A percentile compares a stretch with the other conserved stretches of the same genome.
phyloP scores from a whole-genome alignment of 2,113 vertebrate species.

The Uropsilus gracilis region DNA sequence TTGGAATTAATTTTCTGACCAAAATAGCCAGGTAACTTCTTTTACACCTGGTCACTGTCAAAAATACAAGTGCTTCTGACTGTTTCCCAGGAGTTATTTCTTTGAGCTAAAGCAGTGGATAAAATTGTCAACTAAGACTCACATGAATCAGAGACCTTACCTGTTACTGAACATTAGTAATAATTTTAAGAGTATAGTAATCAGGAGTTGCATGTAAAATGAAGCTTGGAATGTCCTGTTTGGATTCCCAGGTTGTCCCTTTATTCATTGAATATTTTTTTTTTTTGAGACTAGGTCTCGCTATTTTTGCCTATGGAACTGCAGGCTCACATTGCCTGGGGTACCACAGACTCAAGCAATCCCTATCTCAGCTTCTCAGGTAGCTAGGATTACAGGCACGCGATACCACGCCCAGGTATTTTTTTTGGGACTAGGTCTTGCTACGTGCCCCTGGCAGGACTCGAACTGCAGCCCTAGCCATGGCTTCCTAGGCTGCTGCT shows the following conservation, averaged over 20 bases:
- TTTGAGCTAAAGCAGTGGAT: slow-evolving; percentile 38
- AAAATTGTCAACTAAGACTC: slow-evolving; percentile 44
- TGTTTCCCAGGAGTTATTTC: slow-evolving; percentile 24
- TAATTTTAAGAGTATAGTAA: slow-evolving; percentile 40
- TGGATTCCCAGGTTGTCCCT: neutral
- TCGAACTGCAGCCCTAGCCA: too few relatives aligned
- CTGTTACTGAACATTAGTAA: slow-evolving; percentile 31
- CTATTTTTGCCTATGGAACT: too few relatives aligned
- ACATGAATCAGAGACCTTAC: slow-evolving; percentile 47
- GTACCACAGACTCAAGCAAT: too few relatives aligned
- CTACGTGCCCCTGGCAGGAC: too few relatives aligned
- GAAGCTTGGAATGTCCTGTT: neutral
- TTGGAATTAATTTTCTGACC: slow-evolving; percentile 40
- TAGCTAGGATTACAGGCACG: too few relatives aligned
- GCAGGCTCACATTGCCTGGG: too few relatives aligned
- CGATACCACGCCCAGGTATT: too few relatives aligned
- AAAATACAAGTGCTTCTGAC: slow-evolving; percentile 20
- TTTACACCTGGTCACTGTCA: slow-evolving; percentile 35
- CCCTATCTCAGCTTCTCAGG: too few relatives aligned
- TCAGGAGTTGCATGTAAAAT: neutral
- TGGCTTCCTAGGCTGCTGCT: too few relatives aligned
- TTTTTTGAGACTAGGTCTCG: too few relatives aligned
- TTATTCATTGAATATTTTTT: too few relatives aligned
- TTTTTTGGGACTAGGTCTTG: too few relatives aligned
- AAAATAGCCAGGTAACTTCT: neutral